phyloP scores from a whole-genome alignment of 2,113 vertebrate species.

The Cavia porcellus region DNA sequence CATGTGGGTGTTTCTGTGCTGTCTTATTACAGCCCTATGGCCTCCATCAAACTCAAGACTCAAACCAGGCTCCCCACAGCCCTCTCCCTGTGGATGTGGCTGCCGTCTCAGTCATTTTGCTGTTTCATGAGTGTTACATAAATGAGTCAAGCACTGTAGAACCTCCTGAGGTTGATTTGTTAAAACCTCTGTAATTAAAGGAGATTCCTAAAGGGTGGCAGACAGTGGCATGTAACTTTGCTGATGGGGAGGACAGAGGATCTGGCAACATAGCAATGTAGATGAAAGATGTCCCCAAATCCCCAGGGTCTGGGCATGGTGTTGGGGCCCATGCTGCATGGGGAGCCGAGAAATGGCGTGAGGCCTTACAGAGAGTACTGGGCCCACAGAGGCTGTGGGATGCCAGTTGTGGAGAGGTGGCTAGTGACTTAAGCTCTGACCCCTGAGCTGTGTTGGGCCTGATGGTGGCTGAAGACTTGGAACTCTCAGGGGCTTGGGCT shows the following conservation, averaged over 20 bases:
- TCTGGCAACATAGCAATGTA: not conserved
- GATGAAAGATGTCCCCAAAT: not conserved
- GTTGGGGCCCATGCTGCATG: not conserved
- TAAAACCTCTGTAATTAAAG: conserved; percentile 11
- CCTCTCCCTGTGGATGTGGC: not conserved
- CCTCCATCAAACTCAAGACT: not conserved
- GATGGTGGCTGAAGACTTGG: not conserved
- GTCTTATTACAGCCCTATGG: too few relatives aligned
- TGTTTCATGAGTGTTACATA: conserved; percentile 2
- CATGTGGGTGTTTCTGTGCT: not conserved
- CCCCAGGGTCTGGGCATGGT: not conserved
- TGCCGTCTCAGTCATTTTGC: not conserved
- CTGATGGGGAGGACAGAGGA: not conserved
- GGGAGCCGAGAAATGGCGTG: not conserved
- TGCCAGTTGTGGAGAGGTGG: not conserved
- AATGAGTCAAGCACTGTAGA: not conserved
- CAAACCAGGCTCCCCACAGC: not conserved
- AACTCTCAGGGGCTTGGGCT: not conserved
- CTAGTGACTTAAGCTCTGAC: not conserved
- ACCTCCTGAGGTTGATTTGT: not conserved
- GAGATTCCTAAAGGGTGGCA: conserved; percentile 13
- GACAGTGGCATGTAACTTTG: too few relatives aligned
- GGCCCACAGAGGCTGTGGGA: not conserved
- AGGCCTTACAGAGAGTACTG: not conserved
- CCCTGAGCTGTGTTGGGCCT: not conserved